A percentile compares a stretch with the other conserved stretches of the same genome.
phyloP scores from a whole-genome alignment of 1,140 invertebrate species.

The Dendroctonus valens region DNA sequence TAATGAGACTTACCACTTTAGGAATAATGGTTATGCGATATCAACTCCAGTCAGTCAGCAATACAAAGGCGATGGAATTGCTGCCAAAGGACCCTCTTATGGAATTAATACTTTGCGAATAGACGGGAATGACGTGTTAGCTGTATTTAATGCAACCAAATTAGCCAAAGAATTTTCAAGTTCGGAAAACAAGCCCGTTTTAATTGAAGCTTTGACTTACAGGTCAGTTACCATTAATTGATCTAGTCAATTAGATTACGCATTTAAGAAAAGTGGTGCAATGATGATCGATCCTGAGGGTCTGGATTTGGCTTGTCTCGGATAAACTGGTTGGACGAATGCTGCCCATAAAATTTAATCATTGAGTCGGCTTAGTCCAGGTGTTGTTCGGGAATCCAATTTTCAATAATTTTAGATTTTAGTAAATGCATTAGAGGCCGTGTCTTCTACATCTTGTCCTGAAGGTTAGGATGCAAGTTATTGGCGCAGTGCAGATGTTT shows the following conservation, averaged over 20 bases:
- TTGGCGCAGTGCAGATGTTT: too few relatives aligned
- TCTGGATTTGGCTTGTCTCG: too few relatives aligned
- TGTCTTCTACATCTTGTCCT: too few relatives aligned
- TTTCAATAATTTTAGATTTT: too few relatives aligned
- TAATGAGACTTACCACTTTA: neutral
- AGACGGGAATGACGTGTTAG: slow-evolving; percentile 96
- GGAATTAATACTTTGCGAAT: slow-evolving; percentile 90
- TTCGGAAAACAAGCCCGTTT: slow-evolving; percentile 79
- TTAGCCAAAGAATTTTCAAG: slow-evolving; percentile 77
- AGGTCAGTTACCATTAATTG: slow-evolving; percentile 57
- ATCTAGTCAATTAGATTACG: neutral
- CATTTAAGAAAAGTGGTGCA: too few relatives aligned
- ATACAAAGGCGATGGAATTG: slow-evolving; percentile 90
- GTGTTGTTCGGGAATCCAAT: too few relatives aligned
- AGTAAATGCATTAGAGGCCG: too few relatives aligned
- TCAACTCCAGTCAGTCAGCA: slow-evolving; percentile 93
- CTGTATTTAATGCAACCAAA: slow-evolving; percentile 89
- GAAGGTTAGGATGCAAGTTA: too few relatives aligned
- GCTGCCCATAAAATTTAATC: too few relatives aligned
- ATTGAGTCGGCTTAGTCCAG: too few relatives aligned
- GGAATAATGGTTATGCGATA: slow-evolving; percentile 89
- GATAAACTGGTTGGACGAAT: too few relatives aligned
- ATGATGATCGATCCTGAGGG: too few relatives aligned
- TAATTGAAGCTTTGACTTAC: slow-evolving; percentile 98
- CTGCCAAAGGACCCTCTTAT: slow-evolving; percentile 83